These are phyloP conservation scores for Esox masquinongy DNA, from an alignment of 2,797 vertebrate species.

Conservation along the genomic window DNA sequence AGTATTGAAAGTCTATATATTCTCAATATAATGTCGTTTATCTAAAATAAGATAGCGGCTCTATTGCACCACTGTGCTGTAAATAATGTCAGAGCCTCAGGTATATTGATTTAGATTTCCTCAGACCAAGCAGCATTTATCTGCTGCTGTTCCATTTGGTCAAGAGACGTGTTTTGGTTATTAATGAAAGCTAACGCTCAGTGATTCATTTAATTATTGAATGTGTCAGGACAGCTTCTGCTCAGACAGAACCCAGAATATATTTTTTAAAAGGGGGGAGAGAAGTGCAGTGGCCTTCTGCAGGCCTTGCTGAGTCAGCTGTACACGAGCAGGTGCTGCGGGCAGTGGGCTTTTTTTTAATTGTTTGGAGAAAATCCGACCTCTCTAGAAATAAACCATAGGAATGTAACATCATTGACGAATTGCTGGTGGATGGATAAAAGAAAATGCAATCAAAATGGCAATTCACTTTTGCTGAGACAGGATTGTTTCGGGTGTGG, in stretches of 20 bases:
- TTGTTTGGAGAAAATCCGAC: conserved; percentile 45
- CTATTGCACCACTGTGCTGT: conserved; percentile 31
- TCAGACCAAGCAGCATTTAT: conserved; percentile 45
- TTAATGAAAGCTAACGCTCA: neutral
- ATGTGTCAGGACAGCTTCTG: conserved; percentile 20
- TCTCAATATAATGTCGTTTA: conserved; percentile 18
- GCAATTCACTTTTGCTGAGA: conserved; percentile 32
- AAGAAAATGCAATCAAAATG: conserved; percentile 29
- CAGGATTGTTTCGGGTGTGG: conserved; percentile 19
- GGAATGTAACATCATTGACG: conserved; percentile 50
- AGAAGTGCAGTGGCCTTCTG: conserved; percentile 39
- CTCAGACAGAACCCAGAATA: conserved; percentile 20
- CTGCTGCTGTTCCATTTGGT: conserved; percentile 39
- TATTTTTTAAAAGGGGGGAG: conserved; percentile 21
- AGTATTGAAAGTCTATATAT: conserved; percentile 32
- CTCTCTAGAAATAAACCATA: conserved; percentile 21
- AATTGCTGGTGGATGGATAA: conserved; percentile 40
- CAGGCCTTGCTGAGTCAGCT: conserved; percentile 57
- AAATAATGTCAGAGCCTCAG: conserved; percentile 42
- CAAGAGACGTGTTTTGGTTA: neutral
- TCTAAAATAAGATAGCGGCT: conserved; percentile 53
- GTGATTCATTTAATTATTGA: conserved; percentile 4
- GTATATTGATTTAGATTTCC: conserved; percentile 51
- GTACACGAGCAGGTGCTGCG: conserved; percentile 21
- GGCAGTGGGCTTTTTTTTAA: conserved; percentile 33